Evolutionary conservation across 2,888 invertebrate species (phyloP).

Genomic region (Subacronicta megacephala): DNA sequence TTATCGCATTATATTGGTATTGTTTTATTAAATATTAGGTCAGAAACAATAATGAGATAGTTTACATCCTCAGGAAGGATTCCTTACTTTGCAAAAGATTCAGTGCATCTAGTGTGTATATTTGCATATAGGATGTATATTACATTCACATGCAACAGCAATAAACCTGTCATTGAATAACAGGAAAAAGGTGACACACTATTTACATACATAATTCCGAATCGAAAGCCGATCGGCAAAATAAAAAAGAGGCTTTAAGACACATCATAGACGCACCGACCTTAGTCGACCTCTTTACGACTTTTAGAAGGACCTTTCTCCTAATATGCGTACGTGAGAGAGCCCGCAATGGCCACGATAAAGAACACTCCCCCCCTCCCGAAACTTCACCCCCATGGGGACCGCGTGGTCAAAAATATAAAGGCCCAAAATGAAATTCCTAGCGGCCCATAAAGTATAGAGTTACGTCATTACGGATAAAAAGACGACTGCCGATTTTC

Average conservation of each 20-base stretch:
- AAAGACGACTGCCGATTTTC: slow-evolving; percentile 63
- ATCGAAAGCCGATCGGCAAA: slow-evolving; percentile 61
- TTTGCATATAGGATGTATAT: background rate
- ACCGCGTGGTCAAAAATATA: slow-evolving; percentile 83
- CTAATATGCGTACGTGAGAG: slow-evolving; percentile 82
- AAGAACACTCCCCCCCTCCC: slow-evolving; percentile 63
- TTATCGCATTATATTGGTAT: too few species aligned
- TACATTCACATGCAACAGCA: background rate
- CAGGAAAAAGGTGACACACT: slow-evolving; percentile 30
- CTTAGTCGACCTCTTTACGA: slow-evolving; percentile 80
- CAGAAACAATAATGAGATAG: too few species aligned
- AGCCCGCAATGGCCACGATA: slow-evolving; percentile 73
- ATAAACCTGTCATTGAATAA: slow-evolving; percentile 9
- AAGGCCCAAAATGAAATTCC: slow-evolving; percentile 86
- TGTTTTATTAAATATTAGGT: too few species aligned
- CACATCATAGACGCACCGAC: slow-evolving; percentile 67
- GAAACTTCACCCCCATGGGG: slow-evolving; percentile 42
- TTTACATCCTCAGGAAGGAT: too few species aligned
- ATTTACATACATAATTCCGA: slow-evolving; percentile 46
- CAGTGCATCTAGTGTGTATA: too few species aligned
- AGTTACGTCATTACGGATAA: slow-evolving; percentile 83
- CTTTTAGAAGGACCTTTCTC: slow-evolving; percentile 75
- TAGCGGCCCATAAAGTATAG: slow-evolving; percentile 82
- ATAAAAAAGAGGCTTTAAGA: slow-evolving; percentile 68
- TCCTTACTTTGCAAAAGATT: too few species aligned